Base-by-base conservation (phyloP, 2,113 vertebrate species). In the Serinus canaria region DNA sequence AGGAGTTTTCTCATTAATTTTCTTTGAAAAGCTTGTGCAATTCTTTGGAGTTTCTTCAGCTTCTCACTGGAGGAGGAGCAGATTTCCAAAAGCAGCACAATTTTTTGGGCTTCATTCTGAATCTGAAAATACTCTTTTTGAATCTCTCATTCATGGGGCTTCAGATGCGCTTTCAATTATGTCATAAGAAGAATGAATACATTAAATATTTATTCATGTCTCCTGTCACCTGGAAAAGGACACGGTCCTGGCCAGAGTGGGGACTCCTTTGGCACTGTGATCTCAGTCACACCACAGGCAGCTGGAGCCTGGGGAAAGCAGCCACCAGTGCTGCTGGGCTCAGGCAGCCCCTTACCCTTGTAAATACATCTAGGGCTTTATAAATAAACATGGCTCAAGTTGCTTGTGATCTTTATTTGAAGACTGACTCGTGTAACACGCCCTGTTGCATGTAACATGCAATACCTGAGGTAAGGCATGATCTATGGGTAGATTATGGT, bases 341-440 rank as follows among this genome's bases (percentile, higher is more conserved):
- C 43, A 39, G 21, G 17, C 33, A 75, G 47, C 25, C 24, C 31
- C 47, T 27, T 4, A 30, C 16, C 7, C 18, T 33, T 53, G 30
- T 20, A 15, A 76, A n/a, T 21, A 39, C 62, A 35, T 17, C 31
- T 31, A 5, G 35, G 21, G 19, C 9, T 70, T 84, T 75, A 33
- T 33, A 56, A 75, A 78, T 16, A 66, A 41, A 47, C 33, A 15
- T 35, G 25, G 4, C 28, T 79, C 8, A 55, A 58, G 41, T 5
- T 14, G 27, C 19, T 44, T 44, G n/a, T 41, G 49, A 53, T n/a
- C 37, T 63, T 67, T 24, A n/a, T 60, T 41, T 46, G 68, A 56
- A 55, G 35, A 60, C 4, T 74, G 68, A 11, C 35, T 81, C 0
- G 0, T 43, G 2, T 10, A 64, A n/a, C 13, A 31, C 13, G 13